Base-by-base conservation (phyloP, 2,113 vertebrate species). In the Austrofundulus limnaeus region DNA sequence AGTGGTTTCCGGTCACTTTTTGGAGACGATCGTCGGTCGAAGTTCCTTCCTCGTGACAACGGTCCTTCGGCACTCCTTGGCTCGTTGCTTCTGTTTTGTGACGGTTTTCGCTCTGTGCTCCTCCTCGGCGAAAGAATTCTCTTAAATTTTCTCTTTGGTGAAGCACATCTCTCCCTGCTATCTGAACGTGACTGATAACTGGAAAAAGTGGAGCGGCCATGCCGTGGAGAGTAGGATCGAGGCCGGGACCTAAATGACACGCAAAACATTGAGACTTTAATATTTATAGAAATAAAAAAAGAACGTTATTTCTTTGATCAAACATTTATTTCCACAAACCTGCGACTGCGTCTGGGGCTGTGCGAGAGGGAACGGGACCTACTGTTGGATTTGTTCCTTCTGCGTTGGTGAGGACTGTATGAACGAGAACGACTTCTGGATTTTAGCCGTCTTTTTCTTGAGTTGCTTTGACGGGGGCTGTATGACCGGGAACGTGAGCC, bases 191-290 rank as follows among this genome's bases (percentile, higher is more conserved):
- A 75, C 1, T 45, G 59, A n/a, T 51, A 23, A 2, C 0, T 10
- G 0, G 42, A 52, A 10, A 25, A 38, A 0, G n/a, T 5, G 0
- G n/a, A 49, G 2, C 2, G 16, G 16, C 55, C 20, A 9, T 37
- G 19, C 11, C 48, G 1, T 3, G 61, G 68, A 2, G 75, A 82
- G 2, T 0, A 24, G 25, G 77, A 80, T 12, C 57, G 51, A 47
- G 81, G 77, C 0, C 61, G 50, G 8, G 80, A 85, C 47, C 82
- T 74, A 48, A 42, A n/a, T 16, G 42, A 41, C 31, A 31, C 5
- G n/a, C n/a, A n/a, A n/a, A n/a, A n/a, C n/a, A n/a, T n/a, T n/a
- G n/a, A n/a, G n/a, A n/a, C n/a, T n/a, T n/a, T n/a, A n/a, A n/a
- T n/a, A n/a, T n/a, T n/a, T n/a, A n/a, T n/a, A n/a, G n/a, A n/a